These are phyloP conservation scores for Meriones psammophilus DNA, from an alignment of 2,797 vertebrate species.

Conservation along the genomic window DNA sequence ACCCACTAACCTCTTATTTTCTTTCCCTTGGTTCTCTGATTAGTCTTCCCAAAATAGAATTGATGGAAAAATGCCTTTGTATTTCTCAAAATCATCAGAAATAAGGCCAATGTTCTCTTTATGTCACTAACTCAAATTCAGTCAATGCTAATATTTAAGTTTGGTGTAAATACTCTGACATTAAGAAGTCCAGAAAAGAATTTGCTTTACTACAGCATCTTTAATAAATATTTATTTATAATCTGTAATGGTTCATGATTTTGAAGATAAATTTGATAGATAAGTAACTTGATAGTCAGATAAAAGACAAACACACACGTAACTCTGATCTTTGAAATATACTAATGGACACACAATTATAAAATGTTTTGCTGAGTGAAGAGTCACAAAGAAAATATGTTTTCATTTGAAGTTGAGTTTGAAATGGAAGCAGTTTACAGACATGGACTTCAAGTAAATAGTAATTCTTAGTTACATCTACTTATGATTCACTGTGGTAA, in stretches of 20 bases:
- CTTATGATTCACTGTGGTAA: not conserved
- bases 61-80: not conserved
- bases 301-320: not conserved
- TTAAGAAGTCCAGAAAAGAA: not conserved
- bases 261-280: not conserved
- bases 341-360: not conserved
- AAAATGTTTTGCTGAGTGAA: not conserved
- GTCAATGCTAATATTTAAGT: not conserved
- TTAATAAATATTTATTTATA: not conserved
- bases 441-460: not conserved
- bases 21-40: not conserved
- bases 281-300: not conserved
- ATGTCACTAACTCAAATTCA: not conserved
- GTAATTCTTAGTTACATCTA: not conserved
- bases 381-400: not conserved
- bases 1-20: not conserved
- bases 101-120: not conserved
- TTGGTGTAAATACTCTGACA: not conserved
- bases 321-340: not conserved
- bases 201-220: not conserved
- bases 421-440: not conserved
- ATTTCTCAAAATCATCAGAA: not conserved
- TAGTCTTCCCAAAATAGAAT: not conserved
- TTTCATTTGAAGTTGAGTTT: not conserved
- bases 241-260: not conserved